Evolutionary conservation across 2,797 vertebrate genomes (phyloP).

Genomic region (Babyrousa celebensis): DNA sequence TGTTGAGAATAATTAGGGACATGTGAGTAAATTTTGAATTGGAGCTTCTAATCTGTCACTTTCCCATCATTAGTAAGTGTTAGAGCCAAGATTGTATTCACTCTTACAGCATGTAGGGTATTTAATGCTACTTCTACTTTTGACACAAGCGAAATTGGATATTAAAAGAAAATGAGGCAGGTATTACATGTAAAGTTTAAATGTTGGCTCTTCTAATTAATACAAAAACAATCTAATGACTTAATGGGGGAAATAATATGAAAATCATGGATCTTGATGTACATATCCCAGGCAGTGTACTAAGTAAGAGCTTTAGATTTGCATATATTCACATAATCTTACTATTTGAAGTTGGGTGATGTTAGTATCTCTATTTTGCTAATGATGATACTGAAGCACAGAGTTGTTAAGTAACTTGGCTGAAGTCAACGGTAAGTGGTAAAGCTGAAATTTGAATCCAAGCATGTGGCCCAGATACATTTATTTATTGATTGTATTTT

Average conservation of each 20-base stretch:
- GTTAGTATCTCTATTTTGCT: neutral
- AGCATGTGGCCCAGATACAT: neutral
- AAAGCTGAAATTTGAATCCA: neutral
- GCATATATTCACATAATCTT: neutral
- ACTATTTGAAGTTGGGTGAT: neutral
- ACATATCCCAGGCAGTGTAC: neutral
- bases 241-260: constrained; percentile 31
- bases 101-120: neutral
- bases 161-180: neutral
- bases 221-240: neutral
- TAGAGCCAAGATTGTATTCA: constrained; percentile 38
- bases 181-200: neutral
- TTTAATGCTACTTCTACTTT: neutral
- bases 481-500: no score
- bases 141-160: constrained; percentile 8
- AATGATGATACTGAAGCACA: neutral
- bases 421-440: neutral
- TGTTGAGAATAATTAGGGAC: constrained; percentile 34
- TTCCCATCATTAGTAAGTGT: neutral
- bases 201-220: constrained; percentile 7
- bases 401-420: neutral
- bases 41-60: neutral
- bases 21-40: constrained; percentile 1
- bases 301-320: constrained; percentile 22
- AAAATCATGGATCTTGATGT: constrained; percentile 7